Base-by-base conservation (phyloP, 2,797 vertebrate species). In the Scleropages formosus region DNA sequence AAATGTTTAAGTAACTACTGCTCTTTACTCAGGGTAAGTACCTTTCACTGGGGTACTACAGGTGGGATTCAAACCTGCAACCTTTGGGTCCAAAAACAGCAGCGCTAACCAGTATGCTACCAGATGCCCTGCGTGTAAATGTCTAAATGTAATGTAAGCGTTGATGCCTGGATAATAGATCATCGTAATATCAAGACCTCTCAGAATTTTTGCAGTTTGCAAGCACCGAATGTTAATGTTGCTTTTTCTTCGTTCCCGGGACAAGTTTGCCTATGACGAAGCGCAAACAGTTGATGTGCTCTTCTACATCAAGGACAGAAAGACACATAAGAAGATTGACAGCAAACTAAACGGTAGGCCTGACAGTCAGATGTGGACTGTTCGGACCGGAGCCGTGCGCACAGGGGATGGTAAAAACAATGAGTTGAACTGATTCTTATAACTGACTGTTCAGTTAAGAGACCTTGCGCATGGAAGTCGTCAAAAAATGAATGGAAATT, bases 311-410 rank as follows among this genome's bases (percentile, higher is more conserved):
- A 96, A 90, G 86, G 90, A 91, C 53, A 85, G 81, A 10, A 82
- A 79, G 49, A 89, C 82, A 0, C 83, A 85, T 69, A 88, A 87
- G 87, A 95, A 92, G 85, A 94, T 98, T 74, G 97, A 99, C 93
- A 98, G 96, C 89, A 95, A 91, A 9, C 86, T 99, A 60, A 93
- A 92, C 86, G 95, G 97, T 98, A 84, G 83, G 92, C 85, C 53
- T 82, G 26, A 72, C 39, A 4, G 13, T 15, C 22, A 3, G 61
- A 61, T n/a, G 8, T 51, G 3, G 22, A 18, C 24, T 11, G 53
- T 2, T 56, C 53, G n/a, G n/a, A n/a, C n/a, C n/a, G n/a, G 31
- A 2, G 31, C 39, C 31, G 31, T n/a, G n/a, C n/a, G n/a, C 20
- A 11, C 18, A 24, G 4, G 3, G 68, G 12, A 9, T 9, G 15